A percentile compares a stretch with the other conserved stretches of the same genome.
Evolutionary conservation across 2,113 vertebrate genomes (phyloP).

Genomic region (Paradoxurus hermaphroditus): DNA sequence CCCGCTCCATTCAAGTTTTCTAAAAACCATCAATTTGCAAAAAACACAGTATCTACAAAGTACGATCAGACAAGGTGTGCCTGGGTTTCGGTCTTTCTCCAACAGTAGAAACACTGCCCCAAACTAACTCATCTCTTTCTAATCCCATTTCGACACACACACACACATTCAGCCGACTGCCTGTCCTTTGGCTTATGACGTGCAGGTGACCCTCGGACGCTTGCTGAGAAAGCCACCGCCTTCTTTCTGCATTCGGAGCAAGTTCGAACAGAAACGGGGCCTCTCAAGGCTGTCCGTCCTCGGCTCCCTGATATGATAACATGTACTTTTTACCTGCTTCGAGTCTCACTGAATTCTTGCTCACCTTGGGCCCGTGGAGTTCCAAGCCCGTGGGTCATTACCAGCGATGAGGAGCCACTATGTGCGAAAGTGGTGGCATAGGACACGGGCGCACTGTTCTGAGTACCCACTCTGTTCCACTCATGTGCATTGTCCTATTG

Average conservation of each 20-base stretch:
- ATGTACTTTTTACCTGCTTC: neutral
- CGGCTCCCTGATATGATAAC: fast-evolving
- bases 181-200: neutral
- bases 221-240: neutral
- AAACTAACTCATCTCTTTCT: neutral
- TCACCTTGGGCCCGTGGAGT: neutral
- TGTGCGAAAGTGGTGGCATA: fast-evolving
- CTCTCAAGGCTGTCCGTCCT: too few relatives aligned
- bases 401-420: too few relatives aligned
- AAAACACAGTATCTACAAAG: too few relatives aligned
- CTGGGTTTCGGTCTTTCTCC: neutral
- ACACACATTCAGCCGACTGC: neutral
- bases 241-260: neutral
- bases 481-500: neutral
- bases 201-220: neutral
- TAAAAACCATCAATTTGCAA: too few relatives aligned
- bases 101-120: neutral
- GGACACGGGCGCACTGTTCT: neutral
- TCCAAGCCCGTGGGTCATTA: fast-evolving
- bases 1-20: too few relatives aligned
- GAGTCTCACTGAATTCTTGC: neutral
- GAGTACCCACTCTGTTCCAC: neutral
- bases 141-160: neutral
- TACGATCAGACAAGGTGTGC: too few relatives aligned
- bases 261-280: neutral